These are phyloP conservation scores for Colletes collaris DNA, from an alignment of 2,888 invertebrate species.

Conservation along the genomic window DNA sequence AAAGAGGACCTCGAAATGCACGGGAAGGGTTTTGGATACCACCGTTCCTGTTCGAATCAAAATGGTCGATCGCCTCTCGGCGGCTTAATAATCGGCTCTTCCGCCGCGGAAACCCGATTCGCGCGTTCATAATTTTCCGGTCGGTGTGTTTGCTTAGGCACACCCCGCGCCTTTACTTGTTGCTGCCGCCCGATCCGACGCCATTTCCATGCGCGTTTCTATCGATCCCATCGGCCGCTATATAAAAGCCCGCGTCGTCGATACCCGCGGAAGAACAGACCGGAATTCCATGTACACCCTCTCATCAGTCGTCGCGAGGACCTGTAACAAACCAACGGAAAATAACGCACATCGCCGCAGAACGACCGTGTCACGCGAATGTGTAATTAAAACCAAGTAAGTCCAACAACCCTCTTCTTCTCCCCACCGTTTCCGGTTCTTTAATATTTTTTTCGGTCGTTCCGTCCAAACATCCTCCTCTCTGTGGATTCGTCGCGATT, in stretches of 20 bases:
- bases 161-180: conserved; percentile 78
- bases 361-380: conserved; percentile 41
- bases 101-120: not conserved
- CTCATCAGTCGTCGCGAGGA: conserved; percentile 20
- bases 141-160: conserved; percentile 60
- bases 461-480: not conserved
- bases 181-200: conserved; percentile 70
- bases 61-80: too few species aligned
- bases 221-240: conserved; percentile 76
- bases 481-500: too few species aligned
- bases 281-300: conserved; percentile 29
- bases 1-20: too few species aligned
- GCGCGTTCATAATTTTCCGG: conserved; percentile 49
- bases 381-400: conserved; percentile 52
- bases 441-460: too few species aligned
- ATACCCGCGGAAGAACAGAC: conserved; percentile 70
- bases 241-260: conserved; percentile 73
- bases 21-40: too few species aligned
- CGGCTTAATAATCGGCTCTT: not conserved
- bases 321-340: not conserved
- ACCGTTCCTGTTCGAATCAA: too few species aligned
- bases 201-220: conserved; percentile 78
- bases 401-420: not conserved
- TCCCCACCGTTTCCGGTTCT: not conserved
- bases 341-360: not conserved